Base-by-base conservation (phyloP, 2,113 vertebrate genomes). In the Pyxicephalus adspersus region DNA sequence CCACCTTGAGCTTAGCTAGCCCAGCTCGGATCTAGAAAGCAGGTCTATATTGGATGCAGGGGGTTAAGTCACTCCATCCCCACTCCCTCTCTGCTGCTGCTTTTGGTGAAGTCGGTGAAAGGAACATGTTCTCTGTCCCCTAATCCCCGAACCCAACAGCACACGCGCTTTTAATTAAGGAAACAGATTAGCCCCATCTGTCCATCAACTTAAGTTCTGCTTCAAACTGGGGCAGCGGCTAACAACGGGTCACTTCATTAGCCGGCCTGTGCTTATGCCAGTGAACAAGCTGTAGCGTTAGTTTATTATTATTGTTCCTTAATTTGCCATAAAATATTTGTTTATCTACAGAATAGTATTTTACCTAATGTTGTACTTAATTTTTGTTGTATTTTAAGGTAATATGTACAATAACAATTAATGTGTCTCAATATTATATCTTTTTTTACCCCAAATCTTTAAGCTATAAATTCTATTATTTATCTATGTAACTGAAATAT, bases 121-220 rank as follows among this genome's bases (percentile, higher is more conserved):
- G 77, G 77, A 64, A 55, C 68, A 25, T 81, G 68, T 81, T 81
- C 67, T 57, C 57, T 25, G 26, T 38, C 17, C 68, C 26, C 68
- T 81, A 81, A 81, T 81, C 78, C 78, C 68, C 22, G 78, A 51
- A 81, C 77, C 67, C 78, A 72, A 23, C 52, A 60, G 77, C 70
- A 73, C 78, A 73, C 78, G 78, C 78, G 78, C 78, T 81, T 73
- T 73, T 81, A 73, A 81, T 81, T 81, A 81, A 81, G 67, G 68
- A 72, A 64, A 52, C 78, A 81, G 78, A 81, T 81, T 81, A 81
- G 78, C 78, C 60, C 78, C 78, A 81, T 81, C 78, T 81, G 78
- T 81, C 68, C 68, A 20, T 81, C 68, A 73, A 63, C 29, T 51
- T 64, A 50, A 65, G 57, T 65, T 78, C 76, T 65, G 64, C 76